These are phyloP conservation scores for Cryptocephalus moraei DNA, from an alignment of 2,888 invertebrate genomes.

Conservation along the genomic window DNA sequence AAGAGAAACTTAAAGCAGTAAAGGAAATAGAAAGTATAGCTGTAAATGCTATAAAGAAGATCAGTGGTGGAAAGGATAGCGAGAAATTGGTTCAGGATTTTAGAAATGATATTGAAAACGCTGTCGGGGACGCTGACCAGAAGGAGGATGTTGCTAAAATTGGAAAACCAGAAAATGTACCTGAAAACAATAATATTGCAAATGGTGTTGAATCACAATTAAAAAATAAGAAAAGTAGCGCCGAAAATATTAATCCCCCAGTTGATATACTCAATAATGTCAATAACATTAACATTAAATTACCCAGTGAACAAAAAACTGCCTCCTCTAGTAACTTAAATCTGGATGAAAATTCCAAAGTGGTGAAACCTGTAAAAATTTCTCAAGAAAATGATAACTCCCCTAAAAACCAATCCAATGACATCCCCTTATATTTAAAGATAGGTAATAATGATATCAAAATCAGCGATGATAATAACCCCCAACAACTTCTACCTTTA, in stretches of 20 bases:
- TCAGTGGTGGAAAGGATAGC: conserved; percentile 20
- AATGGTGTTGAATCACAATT: background rate
- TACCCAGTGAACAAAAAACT: background rate
- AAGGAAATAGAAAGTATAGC: conserved; percentile 33
- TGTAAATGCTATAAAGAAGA: conserved; percentile 31
- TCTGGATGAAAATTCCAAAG: background rate
- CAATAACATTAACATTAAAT: conserved; percentile 1
- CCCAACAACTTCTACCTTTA: conserved; percentile 9
- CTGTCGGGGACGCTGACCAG: conserved; percentile 1
- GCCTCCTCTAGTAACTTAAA: too few relatives aligned
- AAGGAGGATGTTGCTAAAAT: background rate
- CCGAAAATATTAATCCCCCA: background rate
- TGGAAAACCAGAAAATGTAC: background rate
- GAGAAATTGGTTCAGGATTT: conserved; percentile 15
- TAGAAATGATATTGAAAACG: conserved; percentile 3
- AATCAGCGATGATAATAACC: conserved; percentile 4
- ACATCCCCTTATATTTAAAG: conserved; percentile 9
- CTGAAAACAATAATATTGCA: background rate
- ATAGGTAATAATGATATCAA: conserved; percentile 1
- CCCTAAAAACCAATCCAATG: conserved; percentile 2
- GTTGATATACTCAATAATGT: background rate
- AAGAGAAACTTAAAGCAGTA: conserved; percentile 30
- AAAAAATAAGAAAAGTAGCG: background rate
- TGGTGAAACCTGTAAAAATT: background rate
- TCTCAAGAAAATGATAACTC: background rate